Evolutionary conservation across 2,888 invertebrate genomes (phyloP).

Genomic region (Deroplatys truncata): DNA sequence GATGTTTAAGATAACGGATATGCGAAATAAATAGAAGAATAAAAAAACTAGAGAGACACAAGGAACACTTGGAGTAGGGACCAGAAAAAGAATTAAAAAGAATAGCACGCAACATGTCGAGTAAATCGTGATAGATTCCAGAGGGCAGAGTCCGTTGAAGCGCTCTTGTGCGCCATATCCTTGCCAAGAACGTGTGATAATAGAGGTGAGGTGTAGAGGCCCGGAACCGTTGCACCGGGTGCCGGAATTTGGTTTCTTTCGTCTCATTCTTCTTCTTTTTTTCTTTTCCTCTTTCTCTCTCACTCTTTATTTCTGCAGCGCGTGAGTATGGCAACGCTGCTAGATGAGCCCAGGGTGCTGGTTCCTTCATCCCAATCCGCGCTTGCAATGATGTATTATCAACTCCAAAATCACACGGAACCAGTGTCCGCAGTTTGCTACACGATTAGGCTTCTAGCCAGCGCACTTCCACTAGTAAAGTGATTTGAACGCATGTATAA

Average conservation of each 20-base stretch:
- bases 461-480: no score
- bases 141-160: background rate
- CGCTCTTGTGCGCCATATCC: background rate
- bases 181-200: background rate
- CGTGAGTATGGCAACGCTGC: background rate
- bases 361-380: background rate
- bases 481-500: no score
- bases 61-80: no score
- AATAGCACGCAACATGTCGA: background rate
- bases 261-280: background rate
- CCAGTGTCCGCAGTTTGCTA: background rate
- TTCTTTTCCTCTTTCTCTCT: no score
- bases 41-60: background rate
- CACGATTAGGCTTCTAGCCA: background rate
- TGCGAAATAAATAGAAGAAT: no score
- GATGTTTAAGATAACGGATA: no score
- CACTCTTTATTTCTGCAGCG: background rate
- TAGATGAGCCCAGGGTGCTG: background rate
- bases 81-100: background rate
- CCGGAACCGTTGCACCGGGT: background rate
- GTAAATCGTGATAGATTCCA: background rate
- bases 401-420: background rate
- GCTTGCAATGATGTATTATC: background rate
- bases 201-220: background rate
- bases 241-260: background rate